These are phyloP conservation scores for Drosophila tristis DNA, from an alignment of 1,140 invertebrate species.

Conservation along the genomic window DNA sequence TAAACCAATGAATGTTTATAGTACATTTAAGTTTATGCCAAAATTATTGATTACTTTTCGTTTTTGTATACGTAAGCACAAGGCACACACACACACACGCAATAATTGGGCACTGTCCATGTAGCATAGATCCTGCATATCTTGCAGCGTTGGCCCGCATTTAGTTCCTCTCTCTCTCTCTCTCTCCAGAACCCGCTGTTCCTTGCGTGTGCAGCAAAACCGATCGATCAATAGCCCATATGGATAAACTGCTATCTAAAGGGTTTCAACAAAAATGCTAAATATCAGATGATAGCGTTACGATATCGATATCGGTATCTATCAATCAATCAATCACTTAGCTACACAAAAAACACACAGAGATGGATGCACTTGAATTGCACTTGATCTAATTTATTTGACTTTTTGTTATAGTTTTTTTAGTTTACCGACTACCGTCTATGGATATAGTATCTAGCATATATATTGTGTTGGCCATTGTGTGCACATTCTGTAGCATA, in stretches of 20 bases:
- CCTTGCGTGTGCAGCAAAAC: constrained; percentile 39
- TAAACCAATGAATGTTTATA: constrained; percentile 63
- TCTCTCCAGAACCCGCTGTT: constrained; percentile 49
- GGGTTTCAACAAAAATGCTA: constrained; percentile 59
- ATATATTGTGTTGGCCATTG: constrained; percentile 71
- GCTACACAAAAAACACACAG: constrained; percentile 27
- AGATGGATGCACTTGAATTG: constrained; percentile 36
- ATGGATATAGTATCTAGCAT: constrained; percentile 1
- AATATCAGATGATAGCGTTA: constrained; percentile 43
- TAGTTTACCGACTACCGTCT: constrained; percentile 55
- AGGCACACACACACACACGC: constrained; percentile 13
- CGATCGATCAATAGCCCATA: constrained; percentile 53
- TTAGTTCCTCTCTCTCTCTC: constrained; percentile 63
- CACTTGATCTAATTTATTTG: constrained; percentile 67
- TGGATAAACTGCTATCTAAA: constrained; percentile 63
- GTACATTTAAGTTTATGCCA: constrained; percentile 72
- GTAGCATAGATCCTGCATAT: constrained; percentile 48
- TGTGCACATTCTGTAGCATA: constrained; percentile 80
- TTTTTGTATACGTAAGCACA: constrained; percentile 69
- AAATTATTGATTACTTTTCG: constrained; percentile 54
- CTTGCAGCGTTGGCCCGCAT: constrained; percentile 48
- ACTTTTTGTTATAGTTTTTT: constrained; percentile 68
- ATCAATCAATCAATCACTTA: constrained; percentile 32
- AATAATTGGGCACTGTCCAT: constrained; percentile 57
- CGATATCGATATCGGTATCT: constrained; percentile 29